Percentiles rank a stretch among this genome's conserved stretches.
Conservation (phyloP, 2,113 vertebrate species). For the Hyperopisus bebe region DNA sequence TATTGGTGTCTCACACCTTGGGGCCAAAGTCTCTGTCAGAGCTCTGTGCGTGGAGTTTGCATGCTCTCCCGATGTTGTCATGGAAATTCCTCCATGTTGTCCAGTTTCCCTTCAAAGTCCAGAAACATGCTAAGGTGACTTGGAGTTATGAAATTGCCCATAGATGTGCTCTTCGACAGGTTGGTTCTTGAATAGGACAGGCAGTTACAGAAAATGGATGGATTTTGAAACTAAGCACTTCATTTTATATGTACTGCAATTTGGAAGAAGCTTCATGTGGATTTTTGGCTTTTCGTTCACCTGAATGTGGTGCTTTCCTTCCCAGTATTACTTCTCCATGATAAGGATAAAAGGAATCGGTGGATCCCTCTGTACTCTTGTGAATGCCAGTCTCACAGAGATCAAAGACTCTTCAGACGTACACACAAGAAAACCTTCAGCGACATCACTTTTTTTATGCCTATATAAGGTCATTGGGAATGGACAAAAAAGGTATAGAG, state of each 20-base stretch:
- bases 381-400: background rate
- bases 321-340: background rate
- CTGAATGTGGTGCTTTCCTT: background rate
- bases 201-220: background rate
- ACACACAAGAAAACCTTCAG: background rate
- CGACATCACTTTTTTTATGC: background rate
- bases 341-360: slow-evolving; percentile 11
- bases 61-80: too few relatives aligned
- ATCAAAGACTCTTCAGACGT: slow-evolving; percentile 4
- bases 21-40: too few relatives aligned
- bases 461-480: background rate
- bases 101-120: too few relatives aligned
- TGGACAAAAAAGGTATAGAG: background rate
- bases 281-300: background rate
- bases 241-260: background rate
- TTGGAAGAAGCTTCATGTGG: background rate
- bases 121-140: too few relatives aligned
- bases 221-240: background rate
- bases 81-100: too few relatives aligned
- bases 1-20: too few relatives aligned
- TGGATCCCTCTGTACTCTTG: background rate
- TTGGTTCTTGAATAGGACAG: too few relatives aligned
- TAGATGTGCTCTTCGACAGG: too few relatives aligned
- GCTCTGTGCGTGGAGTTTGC: too few relatives aligned
- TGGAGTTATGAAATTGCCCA: too few relatives aligned